Evolutionary conservation across 2,888 invertebrate species (phyloP), one percentile per base, ranked within the genome.

Genomic region (Tinea pellionella): DNA sequence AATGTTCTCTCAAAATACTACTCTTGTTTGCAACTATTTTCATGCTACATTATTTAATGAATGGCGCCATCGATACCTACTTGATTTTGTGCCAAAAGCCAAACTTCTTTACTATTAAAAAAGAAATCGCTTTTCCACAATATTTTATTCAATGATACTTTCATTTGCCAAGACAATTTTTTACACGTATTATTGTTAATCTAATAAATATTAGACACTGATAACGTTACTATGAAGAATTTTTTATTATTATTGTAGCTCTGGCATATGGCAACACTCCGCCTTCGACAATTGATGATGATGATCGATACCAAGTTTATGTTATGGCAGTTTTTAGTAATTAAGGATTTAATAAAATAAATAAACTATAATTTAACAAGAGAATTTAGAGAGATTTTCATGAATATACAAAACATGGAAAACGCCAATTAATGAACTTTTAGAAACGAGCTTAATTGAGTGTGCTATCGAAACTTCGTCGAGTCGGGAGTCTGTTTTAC

Each of bases 401-500:
- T 6, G 9, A 37, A 37, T 37, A 37, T 6, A n/a, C 37, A 37
- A 47, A 47, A 16, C 47, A 47, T n/a, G 47, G 42, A 13, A 47
- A 16, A 16, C 47, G 47, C 47, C 47, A 47, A 47, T 47, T 47
- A 47, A 47, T 16, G 13, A 47, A 47, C 47, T 47, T 47, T 47
- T 47, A 47, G 47, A 47, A 47, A 47, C 47, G n/a, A 47, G 47
- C 47, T 47, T 16, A 47, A 47, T 47, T 47, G 47, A 47, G 47
- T 47, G 47, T 16, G 47, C 47, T 37, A 37, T 37, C 37, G 37
- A 37, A 37, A 37, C 37, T 37, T 37, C n/a, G 37, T 37, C 42
- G 42, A 42, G 42, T 42, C 16, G 13, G 16, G 47, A 47, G 47
- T 47, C 16, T 47, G 47, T 47, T 47, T 16, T 47, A 47, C 13